Evolutionary conservation across 2,888 invertebrate genomes (phyloP).

Genomic region (Frankliniella fusca): DNA sequence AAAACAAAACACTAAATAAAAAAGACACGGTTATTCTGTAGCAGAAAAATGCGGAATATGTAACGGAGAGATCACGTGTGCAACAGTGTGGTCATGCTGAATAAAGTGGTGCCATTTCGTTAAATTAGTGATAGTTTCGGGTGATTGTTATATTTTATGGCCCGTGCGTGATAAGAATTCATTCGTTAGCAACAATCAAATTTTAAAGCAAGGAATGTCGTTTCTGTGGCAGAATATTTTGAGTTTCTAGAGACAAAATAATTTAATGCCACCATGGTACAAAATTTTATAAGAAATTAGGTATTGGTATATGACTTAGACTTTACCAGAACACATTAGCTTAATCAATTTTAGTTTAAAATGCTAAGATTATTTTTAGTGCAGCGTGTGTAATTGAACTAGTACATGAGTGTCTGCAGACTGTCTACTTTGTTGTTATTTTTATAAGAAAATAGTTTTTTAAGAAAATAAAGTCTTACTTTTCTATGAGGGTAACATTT

Average conservation of each 20-base stretch:
- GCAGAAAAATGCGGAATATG: neutral
- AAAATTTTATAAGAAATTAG: neutral
- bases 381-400: neutral
- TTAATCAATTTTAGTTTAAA: neutral
- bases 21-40: neutral
- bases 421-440: neutral
- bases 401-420: neutral
- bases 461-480: neutral
- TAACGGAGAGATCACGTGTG: neutral
- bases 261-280: neutral
- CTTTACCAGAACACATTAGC: neutral
- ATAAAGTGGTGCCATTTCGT: neutral
- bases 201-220: too few relatives aligned
- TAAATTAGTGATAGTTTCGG: neutral
- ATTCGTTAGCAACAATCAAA: too few relatives aligned
- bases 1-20: neutral
- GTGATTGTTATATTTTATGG: neutral
- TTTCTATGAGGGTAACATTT: neutral
- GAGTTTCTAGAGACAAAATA: neutral
- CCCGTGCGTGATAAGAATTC: neutral
- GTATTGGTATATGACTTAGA: neutral
- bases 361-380: neutral
- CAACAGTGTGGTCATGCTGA: neutral
- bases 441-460: neutral
- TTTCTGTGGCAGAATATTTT: too few relatives aligned